phyloP scores from a whole-genome alignment of 2,113 vertebrate genomes.

The Furnarius figulus region DNA sequence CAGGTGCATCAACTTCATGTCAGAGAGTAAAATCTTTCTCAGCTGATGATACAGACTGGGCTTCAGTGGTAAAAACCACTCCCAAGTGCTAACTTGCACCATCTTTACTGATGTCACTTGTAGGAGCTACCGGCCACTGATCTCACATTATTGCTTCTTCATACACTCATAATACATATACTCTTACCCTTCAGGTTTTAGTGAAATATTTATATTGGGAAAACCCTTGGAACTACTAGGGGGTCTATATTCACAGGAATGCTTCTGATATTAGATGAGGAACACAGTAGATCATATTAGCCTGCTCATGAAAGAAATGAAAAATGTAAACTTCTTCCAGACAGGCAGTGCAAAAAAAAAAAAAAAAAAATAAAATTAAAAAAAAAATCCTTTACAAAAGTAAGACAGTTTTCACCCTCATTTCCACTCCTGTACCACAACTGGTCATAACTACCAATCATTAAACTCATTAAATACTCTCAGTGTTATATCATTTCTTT shows the following conservation, averaged over 20 bases:
- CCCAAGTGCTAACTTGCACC: neutral
- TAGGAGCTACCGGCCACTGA: neutral
- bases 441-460: neutral
- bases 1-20: neutral
- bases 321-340: neutral
- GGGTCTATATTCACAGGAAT: neutral
- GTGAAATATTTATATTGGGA: neutral
- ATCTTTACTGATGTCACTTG: neutral
- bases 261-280: neutral
- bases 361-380: too few species aligned
- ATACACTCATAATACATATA: neutral
- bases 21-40: neutral
- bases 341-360: neutral
- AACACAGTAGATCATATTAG: neutral
- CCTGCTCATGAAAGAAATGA: neutral
- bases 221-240: neutral
- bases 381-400: neutral
- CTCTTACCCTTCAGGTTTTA: neutral
- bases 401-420: neutral
- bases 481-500: neutral
- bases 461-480: neutral
- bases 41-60: neutral
- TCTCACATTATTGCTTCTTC: neutral
- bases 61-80: neutral
- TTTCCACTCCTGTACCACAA: neutral